Evolutionary conservation across 2,797 vertebrate species (phyloP).

Genomic region (Eulemur coronatus): DNA sequence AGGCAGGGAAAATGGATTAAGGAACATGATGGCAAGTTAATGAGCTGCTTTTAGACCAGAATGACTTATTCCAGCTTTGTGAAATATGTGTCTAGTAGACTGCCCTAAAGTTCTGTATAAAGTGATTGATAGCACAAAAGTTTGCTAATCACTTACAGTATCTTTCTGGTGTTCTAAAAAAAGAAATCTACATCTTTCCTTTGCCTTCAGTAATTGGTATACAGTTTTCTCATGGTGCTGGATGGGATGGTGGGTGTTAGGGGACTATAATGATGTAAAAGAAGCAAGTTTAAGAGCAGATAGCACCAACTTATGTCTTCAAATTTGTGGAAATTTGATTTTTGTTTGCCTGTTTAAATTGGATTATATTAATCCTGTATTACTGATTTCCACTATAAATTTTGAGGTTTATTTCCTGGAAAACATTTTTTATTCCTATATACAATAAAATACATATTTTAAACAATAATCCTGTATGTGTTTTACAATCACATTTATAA

Average conservation of each 20-base stretch:
- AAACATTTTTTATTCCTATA: not conserved
- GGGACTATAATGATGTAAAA: not conserved
- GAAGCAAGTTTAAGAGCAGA: not conserved
- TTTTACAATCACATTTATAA: not conserved
- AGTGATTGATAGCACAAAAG: not conserved
- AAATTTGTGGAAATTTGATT: not conserved
- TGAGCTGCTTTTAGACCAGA: not conserved
- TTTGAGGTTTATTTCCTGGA: not conserved
- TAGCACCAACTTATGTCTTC: not conserved
- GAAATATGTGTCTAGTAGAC: not conserved
- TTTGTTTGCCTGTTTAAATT: conserved; percentile 20
- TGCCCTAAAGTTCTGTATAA: not conserved
- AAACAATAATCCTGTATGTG: not conserved
- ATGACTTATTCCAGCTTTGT: not conserved
- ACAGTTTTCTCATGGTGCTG: not conserved
- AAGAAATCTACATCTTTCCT: not conserved
- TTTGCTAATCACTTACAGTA: not conserved
- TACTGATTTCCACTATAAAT: not conserved
- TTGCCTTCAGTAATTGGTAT: not conserved
- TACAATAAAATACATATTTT: not conserved
- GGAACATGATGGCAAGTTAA: not conserved
- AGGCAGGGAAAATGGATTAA: not conserved
- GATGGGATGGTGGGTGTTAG: not conserved
- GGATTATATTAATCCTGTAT: not conserved
- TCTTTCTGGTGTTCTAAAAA: not conserved